phyloP scores from a whole-genome alignment of 1,140 invertebrate genomes.

The Pinna nobilis region DNA sequence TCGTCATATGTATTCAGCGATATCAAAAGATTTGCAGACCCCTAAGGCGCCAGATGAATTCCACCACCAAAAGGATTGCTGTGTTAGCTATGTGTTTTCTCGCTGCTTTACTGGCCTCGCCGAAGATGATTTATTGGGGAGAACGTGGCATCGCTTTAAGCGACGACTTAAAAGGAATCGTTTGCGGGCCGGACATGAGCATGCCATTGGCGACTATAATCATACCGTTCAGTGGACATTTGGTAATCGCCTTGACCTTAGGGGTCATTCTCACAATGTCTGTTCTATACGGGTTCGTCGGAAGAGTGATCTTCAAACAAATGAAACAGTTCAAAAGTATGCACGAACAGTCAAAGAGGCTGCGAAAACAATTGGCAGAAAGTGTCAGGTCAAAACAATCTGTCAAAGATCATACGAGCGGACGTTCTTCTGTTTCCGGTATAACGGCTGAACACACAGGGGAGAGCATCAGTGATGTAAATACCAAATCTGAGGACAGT shows the following conservation, averaged over 20 bases:
- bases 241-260: neutral
- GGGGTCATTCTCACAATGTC: neutral
- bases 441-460: neutral
- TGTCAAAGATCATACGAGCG: too few species aligned
- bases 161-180: neutral
- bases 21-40: conserved; percentile 10
- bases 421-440: too few species aligned
- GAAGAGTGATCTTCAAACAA: conserved; percentile 9
- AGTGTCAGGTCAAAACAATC: too few species aligned
- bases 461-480: neutral
- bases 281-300: neutral
- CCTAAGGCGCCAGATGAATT: neutral
- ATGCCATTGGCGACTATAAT: neutral
- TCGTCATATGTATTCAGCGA: conserved; percentile 6
- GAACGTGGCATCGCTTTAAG: neutral
- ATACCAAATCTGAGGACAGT: too few species aligned
- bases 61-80: neutral
- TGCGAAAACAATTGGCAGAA: neutral
- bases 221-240: neutral
- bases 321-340: conserved; percentile 4
- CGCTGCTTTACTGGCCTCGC: neutral
- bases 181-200: conserved; percentile 1
- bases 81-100: neutral
- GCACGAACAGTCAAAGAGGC: neutral
- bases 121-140: conserved; percentile 6